Percentiles rank a stretch among this genome's conserved stretches.
Evolutionary conservation across 1,140 invertebrate genomes (phyloP).

Genomic region (Drosophila insularis): DNA sequence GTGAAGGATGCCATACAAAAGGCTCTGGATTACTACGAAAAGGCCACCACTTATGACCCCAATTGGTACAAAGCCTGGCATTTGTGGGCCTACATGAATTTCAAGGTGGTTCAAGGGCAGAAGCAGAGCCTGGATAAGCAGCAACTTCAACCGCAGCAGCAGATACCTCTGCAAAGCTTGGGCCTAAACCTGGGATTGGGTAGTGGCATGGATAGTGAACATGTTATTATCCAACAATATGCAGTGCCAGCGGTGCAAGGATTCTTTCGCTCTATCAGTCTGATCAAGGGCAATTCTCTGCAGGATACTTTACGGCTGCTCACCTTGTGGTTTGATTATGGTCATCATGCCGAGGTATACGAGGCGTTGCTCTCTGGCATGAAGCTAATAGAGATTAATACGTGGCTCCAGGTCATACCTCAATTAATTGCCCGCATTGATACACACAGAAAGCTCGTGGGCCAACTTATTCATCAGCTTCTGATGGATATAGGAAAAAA

Average conservation of each 20-base stretch:
- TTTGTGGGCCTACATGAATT: conserved; percentile 98
- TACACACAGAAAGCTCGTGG: conserved; percentile 93
- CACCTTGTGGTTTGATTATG: conserved; percentile 98
- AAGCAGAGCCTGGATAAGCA: conserved; percentile 74
- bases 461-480: conserved; percentile 95
- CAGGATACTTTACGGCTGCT: conserved; percentile 97
- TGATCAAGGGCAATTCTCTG: conserved; percentile 96
- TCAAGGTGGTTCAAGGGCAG: conserved; percentile 95
- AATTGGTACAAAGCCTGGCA: conserved; percentile 99
- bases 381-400: conserved; percentile 96
- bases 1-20: conserved; percentile 89
- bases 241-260: conserved; percentile 97
- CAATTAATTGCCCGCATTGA: conserved; percentile 99
- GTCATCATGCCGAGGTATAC: conserved; percentile 95
- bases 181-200: conserved; percentile 33
- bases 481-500: conserved; percentile 97
- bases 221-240: conserved; percentile 88
- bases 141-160: conserved; percentile 38
- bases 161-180: conserved; percentile 6
- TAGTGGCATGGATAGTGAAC: conserved; percentile 68
- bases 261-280: conserved; percentile 97
- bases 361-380: conserved; percentile 96
- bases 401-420: conserved; percentile 99
- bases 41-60: conserved; percentile 94
- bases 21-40: conserved; percentile 92